These are phyloP conservation scores for Amblyraja radiata DNA, from an alignment of 2,797 vertebrate genomes.

Conservation along the genomic window DNA sequence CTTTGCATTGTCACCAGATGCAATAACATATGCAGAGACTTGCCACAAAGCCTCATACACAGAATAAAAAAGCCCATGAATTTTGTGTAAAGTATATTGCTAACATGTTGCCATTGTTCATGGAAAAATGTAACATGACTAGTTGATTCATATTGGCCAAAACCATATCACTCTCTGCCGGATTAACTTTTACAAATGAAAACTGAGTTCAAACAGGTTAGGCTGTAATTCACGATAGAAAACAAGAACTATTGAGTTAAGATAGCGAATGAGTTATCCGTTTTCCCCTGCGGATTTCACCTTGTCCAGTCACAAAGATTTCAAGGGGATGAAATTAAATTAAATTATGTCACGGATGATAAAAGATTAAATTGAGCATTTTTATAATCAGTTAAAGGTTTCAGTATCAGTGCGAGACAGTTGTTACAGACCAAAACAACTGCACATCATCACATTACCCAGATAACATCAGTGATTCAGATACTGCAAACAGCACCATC, in stretches of 20 bases:
- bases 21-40: neutral
- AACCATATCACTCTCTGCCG: too few species aligned
- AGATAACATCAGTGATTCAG: constrained; percentile 25
- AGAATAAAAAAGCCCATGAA: too few species aligned
- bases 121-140: neutral
- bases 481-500: constrained; percentile 8
- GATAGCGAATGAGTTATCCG: neutral
- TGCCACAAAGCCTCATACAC: neutral
- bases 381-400: neutral
- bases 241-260: neutral
- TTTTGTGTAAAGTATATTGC: neutral
- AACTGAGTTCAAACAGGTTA: too few species aligned
- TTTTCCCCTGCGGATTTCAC: neutral
- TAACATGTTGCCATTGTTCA: neutral
- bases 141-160: neutral
- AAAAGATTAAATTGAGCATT: neutral
- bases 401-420: neutral
- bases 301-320: neutral
- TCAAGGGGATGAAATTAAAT: neutral
- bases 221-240: neutral
- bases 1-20: neutral
- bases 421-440: neutral
- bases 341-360: neutral
- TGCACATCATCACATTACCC: constrained; percentile 26
- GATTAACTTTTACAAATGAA: constrained; percentile 2